These are phyloP conservation scores for Zhuqinia jingwanae DNA, from an alignment of 2,888 invertebrate genomes.

Conservation along the genomic window DNA sequence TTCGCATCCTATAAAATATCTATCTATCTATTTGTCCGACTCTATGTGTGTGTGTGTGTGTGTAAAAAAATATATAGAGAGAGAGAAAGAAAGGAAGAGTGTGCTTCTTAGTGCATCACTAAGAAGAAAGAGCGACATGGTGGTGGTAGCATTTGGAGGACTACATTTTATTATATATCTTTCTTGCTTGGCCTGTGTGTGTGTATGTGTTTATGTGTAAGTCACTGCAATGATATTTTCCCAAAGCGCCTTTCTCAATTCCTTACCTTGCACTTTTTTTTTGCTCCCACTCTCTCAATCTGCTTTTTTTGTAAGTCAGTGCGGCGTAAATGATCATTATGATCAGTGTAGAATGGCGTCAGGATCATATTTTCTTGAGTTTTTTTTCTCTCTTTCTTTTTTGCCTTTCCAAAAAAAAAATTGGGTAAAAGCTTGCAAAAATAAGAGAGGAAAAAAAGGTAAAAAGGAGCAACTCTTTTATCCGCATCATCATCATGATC, in stretches of 20 bases:
- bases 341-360: background rate
- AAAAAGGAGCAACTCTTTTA: conserved; percentile 52
- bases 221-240: conserved; percentile 33
- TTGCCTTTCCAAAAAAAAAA: too few relatives aligned
- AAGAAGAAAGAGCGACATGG: background rate
- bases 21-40: too few relatives aligned
- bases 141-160: too few relatives aligned
- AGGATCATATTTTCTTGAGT: conserved; percentile 1
- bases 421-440: conserved; percentile 18
- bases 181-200: background rate
- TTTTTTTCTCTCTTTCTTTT: too few relatives aligned
- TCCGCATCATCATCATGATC: conserved; percentile 32
- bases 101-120: too few relatives aligned
- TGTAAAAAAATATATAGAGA: too few relatives aligned
- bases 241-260: conserved; percentile 58
- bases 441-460: conserved; percentile 16
- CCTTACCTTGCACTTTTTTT: conserved; percentile 7
- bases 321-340: background rate
- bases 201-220: background rate
- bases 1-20: too few relatives aligned
- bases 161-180: background rate
- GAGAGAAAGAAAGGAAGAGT: too few relatives aligned
- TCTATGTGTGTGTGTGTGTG: background rate
- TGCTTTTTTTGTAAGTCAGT: conserved; percentile 9
- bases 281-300: background rate